Base-by-base conservation (phyloP, 2,113 vertebrate species). In the Gulo gulo region DNA sequence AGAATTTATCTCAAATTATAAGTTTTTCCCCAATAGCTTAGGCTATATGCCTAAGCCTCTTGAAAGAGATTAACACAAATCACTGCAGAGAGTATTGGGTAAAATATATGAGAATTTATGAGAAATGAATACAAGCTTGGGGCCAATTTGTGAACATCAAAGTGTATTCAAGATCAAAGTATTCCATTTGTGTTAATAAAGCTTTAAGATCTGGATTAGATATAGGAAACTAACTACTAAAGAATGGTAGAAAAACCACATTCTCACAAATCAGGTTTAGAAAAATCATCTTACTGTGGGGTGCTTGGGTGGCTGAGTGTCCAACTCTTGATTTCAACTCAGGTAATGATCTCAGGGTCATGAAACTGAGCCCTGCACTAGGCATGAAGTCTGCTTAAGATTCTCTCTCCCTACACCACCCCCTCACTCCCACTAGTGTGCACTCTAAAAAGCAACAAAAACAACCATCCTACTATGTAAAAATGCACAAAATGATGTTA, bases 131-230 rank as follows among this genome's bases (percentile, higher is more conserved):
- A 86, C 9, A 94, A 69, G 39, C 50, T 79, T 86, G 20, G 9
- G 78, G 52, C 21, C 21, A 87, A 45, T 50, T 86, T 45, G 34
- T 67, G 59, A 91, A 84, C 31, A 42, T 36, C 50, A 86, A 95
- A 92, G 63, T 69, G 6, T 89, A 92, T 57, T 85, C 69, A 95
- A 69, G 34, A 88, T 83, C 52, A 95, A 92, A 95, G 23, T 65
- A 88, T 67, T 88, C 36, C 9, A 11, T 63, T 76, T 57, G 4
- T 91, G 74, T 61, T 67, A 65, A 71, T 65, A 89, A 73, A 79
- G 10, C 29, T 91, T 65, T 74, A 95, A 42, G 11, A 81, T 15
- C 47, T 93, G 34, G 12, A 65, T 50, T 86, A 88, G 34, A 88
- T 81, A 47, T 42, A 85, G 74, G 39, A 86, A 97, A 91, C 23